phyloP scores from a whole-genome alignment of 2,113 vertebrate species.

The Lampris incognitus region DNA sequence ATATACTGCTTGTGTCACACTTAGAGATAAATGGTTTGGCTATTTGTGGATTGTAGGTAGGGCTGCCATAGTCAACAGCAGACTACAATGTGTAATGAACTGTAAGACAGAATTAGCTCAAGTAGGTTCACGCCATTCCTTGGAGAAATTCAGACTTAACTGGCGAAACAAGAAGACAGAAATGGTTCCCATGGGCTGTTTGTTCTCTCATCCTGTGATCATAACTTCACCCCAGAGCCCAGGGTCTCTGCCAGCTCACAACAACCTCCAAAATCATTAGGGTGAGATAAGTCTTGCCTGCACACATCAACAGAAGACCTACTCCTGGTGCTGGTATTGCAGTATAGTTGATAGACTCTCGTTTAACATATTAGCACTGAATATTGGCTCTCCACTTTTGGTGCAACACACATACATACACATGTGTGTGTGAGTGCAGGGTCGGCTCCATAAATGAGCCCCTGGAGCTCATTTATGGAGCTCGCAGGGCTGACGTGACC shows the following conservation, averaged over 20 bases:
- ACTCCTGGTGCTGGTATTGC: no score
- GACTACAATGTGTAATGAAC: not conserved
- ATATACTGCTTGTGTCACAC: not conserved
- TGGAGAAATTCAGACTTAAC: not conserved
- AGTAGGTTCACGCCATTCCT: not conserved
- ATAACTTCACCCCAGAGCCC: conserved; percentile 25
- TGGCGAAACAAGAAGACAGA: not conserved
- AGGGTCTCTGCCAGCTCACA: not conserved
- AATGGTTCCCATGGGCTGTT: conserved; percentile 15
- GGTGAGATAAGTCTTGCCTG: conserved; percentile 9
- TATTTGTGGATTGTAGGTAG: not conserved
- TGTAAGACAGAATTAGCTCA: not conserved
- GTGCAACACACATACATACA: not conserved
- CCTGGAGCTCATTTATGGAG: no score
- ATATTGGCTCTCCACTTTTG: not conserved
- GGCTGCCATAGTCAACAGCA: not conserved
- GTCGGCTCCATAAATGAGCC: no score
- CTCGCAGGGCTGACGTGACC: no score
- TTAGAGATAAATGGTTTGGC: not conserved
- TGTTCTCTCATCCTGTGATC: conserved; percentile 9
- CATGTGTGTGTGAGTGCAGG: not conserved
- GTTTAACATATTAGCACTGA: not conserved
- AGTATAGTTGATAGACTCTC: not conserved
- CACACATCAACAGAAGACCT: conserved; percentile 25
- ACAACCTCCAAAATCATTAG: conserved; percentile 2